Base-by-base conservation (phyloP, 2,797 vertebrate species). In the Poeciliopsis turneri region DNA sequence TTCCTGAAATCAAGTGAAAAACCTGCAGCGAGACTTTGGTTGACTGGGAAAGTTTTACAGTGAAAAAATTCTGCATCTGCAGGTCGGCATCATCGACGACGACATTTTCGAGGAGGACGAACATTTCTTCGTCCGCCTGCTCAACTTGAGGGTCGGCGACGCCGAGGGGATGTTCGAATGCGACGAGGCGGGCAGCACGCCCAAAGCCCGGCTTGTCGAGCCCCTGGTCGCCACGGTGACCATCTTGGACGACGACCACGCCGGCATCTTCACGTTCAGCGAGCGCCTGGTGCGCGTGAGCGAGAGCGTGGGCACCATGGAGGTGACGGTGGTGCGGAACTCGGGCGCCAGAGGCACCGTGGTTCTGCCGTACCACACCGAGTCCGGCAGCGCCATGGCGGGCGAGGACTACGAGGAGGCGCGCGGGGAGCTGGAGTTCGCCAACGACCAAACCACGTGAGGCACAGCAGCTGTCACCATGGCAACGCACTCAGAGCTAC, bases 81-180 rank as follows among this genome's bases (percentile, higher is more conserved):
- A 96, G 93, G 96, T 99, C 2, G 97, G 97, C 4, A 97, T 99
- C 80, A 97, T 99, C 39, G 97, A 99, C 7, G 97, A 99, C 0
- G 97, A 99, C 90, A 98, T 99, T 86, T 99, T 99, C 1, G 97
- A 98, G 82, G 97, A 98, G 86, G 97, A 98, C 0, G 97, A 98
- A 86, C 97, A 98, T 84, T 97, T 98, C 96, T 98, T 92, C 47
- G 97, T 93, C 77, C 94, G 97, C 0, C 95, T 98, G 80, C 95
- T 98, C 73, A 98, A 98, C 88, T 92, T 98, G 74, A 96, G 97
- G 0, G 93, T 98, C 0, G 97, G 97, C 1, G 97, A 98, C 2
- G 97, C 97, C 0, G 96, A 98, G 79, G 97, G 97, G 13, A 98
- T 98, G 97, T 97, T 98, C n/a, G 97, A 98, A 85, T 95, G 96